phyloP scores from a whole-genome alignment of 2,113 vertebrate species.

The Reinhardtius hippoglossoides region DNA sequence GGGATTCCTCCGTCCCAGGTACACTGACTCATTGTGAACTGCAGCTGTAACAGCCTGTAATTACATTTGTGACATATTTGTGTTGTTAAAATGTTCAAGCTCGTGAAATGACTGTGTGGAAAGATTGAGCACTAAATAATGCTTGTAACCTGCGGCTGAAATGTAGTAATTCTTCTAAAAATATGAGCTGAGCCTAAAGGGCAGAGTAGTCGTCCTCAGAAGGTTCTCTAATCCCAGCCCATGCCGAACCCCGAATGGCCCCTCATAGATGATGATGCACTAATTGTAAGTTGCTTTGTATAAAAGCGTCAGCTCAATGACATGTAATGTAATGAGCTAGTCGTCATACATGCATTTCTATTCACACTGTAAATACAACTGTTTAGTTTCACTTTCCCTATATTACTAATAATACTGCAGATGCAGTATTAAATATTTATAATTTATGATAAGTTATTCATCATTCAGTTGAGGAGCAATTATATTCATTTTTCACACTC shows the following conservation, averaged over 20 bases:
- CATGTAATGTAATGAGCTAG: background rate
- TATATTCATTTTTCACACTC: too few relatives aligned
- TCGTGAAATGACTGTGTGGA: slow-evolving; percentile 15
- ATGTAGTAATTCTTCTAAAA: background rate
- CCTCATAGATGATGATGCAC: too few relatives aligned
- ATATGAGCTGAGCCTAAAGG: background rate
- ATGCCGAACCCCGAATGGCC: too few relatives aligned
- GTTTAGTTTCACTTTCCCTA: background rate
- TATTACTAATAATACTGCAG: too few relatives aligned
- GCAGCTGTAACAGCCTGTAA: slow-evolving; percentile 1
- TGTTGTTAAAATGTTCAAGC: slow-evolving; percentile 17
- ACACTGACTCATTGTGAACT: slow-evolving; percentile 37
- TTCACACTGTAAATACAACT: background rate
- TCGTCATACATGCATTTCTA: background rate
- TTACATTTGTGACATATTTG: slow-evolving; percentile 19
- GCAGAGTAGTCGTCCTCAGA: too few relatives aligned
- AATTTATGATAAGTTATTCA: too few relatives aligned
- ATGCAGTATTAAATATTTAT: too few relatives aligned
- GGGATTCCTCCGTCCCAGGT: slow-evolving; percentile 31
- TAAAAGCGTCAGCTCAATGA: too few relatives aligned
- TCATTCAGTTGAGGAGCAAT: too few relatives aligned
- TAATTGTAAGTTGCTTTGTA: too few relatives aligned
- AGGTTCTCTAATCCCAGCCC: too few relatives aligned
- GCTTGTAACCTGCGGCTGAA: background rate
- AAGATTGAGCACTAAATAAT: background rate